Base-by-base conservation (phyloP, 2,888 invertebrate species). In the Melinopterus prodromus region DNA sequence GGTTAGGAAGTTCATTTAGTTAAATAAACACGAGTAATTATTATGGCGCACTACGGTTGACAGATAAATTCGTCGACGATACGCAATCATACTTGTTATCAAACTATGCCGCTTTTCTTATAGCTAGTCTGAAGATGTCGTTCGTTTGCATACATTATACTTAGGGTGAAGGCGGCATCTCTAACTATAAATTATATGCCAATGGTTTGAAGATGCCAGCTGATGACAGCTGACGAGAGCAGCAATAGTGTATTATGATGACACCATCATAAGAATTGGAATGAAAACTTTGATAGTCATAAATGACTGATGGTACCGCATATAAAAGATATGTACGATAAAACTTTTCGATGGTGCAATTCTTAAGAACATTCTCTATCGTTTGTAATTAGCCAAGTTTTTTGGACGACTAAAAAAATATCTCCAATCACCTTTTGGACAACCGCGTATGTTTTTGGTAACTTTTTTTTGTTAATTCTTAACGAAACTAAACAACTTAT, bases 1-100 rank as follows among this genome's bases (percentile, higher is more conserved):
- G 82, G 81, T 84, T 84, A 84, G 83, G 84, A 84, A 86, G 84
- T 85, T 84, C 85, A 83, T 86, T 86, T 86, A 86, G 84, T 84
- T 85, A 84, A 83, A 84, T 84, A 86, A 86, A 86, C 85, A 85
- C 81, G 82, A 82, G 81, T 84, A 84, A 85, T 84, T 82, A 85
- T 85, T 83, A 85, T 85, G 83, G 81, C 78, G 76, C 69, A 70
- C 69, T 70, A 26, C 71, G 70, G 81, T 78, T 84, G 85, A 85
- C 84, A 84, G 85, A 84, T 81, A 80, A 78, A 80, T 78, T 53
- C 53, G 9, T 53, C 53, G 53, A 53, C 53, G 53, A 53, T 53
- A 7, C 53, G 53, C 53, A 2, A 53, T 53, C 53, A 53, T 53
- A 53, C 53, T 3, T 12, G 5, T 53, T 53, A 53, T 53, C 53